Base-by-base conservation (phyloP, 1,140 invertebrate genomes). In the Calephelis nemesis region DNA sequence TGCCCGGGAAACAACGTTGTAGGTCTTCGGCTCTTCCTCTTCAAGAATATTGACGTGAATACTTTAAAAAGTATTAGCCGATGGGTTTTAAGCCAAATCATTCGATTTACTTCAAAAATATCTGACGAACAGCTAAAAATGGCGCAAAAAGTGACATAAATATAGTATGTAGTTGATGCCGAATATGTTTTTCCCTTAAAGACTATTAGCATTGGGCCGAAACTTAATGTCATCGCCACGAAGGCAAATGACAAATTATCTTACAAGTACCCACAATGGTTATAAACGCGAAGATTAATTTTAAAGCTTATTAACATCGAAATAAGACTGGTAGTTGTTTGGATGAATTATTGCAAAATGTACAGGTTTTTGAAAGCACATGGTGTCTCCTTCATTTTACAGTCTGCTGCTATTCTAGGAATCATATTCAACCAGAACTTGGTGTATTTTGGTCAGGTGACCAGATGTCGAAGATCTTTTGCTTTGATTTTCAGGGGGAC, bases 361-460 rank as follows among this genome's bases (percentile, higher is more conserved):
- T 67, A 71, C 58, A 77, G 69, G 74, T 82, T 86, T 88, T 87
- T 82, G 84, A 82, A 84, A 78, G 83, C 88, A 88, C 79, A 85
- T 87, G 85, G 81, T 83, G 83, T 84, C 79, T 81, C 76, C 76
- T 88, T 85, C 84, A 88, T 90, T 90, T 90, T 85, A 88, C 85
- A 88, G 87, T 88, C 87, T 87, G 87, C 68, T 84, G 88, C 88
- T 90, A 90, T 90, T 90, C 88, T 88, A 90, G 84, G 88, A 90
- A 90, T 82, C 73, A 79, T 88, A 87, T 87, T 81, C 77, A 70
- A 77, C 76, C 77, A 81, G 84, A 82, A 84, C 76, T 82, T 75
- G 58, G 74, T 73, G 76, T 88, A 87, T 87, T 90, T 87, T 70
- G 78, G 79, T 80, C 86, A 90, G 88, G 86, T 88, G 83, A 74